These are phyloP conservation scores for Pelobates cultripes DNA, from an alignment of 2,797 vertebrate species.

Conservation along the genomic window DNA sequence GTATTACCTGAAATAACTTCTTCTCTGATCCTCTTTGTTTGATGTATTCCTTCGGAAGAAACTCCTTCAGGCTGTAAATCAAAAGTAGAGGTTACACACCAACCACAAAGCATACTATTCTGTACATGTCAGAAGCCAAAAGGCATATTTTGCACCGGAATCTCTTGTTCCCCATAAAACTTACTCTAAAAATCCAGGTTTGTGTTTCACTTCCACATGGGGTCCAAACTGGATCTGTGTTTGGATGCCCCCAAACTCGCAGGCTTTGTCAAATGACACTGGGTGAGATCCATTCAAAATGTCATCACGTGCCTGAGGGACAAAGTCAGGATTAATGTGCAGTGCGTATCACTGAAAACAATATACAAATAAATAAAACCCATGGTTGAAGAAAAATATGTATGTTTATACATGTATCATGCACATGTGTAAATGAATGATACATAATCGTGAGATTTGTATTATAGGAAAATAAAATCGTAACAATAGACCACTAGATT, in stretches of 20 bases:
- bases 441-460: no score
- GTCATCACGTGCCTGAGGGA: constrained; percentile 90
- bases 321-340: no score
- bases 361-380: no score
- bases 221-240: constrained; percentile 98
- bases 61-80: constrained; percentile 89
- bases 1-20: constrained; percentile 93
- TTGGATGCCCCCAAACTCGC: constrained; percentile 96
- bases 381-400: no score
- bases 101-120: no score
- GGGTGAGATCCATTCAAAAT: constrained; percentile 98
- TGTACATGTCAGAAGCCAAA: no score
- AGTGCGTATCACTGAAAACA: no score
- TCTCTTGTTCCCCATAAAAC: constrained; percentile 36
- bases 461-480: no score
- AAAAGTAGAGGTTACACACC: neutral
- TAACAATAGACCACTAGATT: no score
- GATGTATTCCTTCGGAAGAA: constrained; percentile 97
- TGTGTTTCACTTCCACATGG: constrained; percentile 97
- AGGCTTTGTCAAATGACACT: constrained; percentile 97
- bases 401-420: no score
- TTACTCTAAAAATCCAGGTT: constrained; percentile 98
- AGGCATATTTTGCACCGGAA: no score
- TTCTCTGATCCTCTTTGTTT: constrained; percentile 97
- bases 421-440: no score